phyloP scores from a whole-genome alignment of 1,140 invertebrate genomes.

The Eriocheir sinensis region DNA sequence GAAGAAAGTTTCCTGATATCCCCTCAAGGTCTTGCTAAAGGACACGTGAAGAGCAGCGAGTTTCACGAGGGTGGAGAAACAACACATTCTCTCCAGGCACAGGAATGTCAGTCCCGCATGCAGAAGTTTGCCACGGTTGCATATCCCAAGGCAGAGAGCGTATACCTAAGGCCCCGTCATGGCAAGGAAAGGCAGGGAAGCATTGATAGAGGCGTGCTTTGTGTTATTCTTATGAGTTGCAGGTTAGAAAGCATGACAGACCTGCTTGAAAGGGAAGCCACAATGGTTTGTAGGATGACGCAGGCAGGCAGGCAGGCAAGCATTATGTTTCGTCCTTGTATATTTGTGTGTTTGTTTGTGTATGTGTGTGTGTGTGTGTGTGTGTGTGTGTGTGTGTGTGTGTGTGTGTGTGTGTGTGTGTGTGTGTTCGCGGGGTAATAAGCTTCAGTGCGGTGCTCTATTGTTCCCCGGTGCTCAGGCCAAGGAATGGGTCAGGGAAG shows the following conservation, averaged over 20 bases:
- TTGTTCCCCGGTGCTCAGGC: neutral
- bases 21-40: neutral
- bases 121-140: neutral
- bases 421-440: neutral
- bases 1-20: neutral
- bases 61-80: neutral
- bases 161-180: neutral
- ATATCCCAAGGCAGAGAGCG: neutral
- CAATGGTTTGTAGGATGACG: too few species aligned
- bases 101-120: neutral
- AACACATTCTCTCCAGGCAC: neutral
- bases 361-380: constrained; percentile 10
- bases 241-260: constrained; percentile 4
- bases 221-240: neutral
- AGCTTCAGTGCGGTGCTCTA: neutral
- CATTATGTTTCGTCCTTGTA: neutral
- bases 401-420: constrained; percentile 22
- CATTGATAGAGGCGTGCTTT: neutral
- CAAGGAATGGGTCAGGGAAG: too few species aligned
- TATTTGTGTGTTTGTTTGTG: neutral
- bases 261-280: neutral
- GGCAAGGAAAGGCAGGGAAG: neutral
- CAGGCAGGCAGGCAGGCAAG: too few species aligned
- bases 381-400: constrained; percentile 16
- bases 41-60: neutral